These are phyloP conservation scores for Euura lappo DNA, from an alignment of 1,140 invertebrate species.

Conservation along the genomic window DNA sequence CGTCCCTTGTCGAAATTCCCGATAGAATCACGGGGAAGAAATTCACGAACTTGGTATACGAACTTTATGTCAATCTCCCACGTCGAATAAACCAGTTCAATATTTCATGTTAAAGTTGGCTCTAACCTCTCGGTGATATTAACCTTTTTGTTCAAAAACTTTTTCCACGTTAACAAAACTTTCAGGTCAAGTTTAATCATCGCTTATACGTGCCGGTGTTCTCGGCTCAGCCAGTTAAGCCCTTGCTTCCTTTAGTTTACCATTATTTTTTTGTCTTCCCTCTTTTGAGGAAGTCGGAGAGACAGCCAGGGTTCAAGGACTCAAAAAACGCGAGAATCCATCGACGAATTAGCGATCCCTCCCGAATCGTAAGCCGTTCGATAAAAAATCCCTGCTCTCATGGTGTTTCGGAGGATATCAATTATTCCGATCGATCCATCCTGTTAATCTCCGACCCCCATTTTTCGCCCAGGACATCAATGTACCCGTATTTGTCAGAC, in stretches of 20 bases:
- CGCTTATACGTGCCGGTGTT: not conserved
- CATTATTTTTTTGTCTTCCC: not conserved
- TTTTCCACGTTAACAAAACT: not conserved
- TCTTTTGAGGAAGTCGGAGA: not conserved
- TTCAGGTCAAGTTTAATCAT: slow-evolving; percentile 5
- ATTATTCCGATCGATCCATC: no score
- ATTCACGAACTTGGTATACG: no score
- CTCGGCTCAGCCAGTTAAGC: no score
- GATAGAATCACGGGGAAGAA: no score
- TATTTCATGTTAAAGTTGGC: not conserved
- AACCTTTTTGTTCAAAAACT: not conserved
- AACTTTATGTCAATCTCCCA: no score
- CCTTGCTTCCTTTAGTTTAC: not conserved
- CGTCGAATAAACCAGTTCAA: not conserved
- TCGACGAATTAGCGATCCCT: not conserved
- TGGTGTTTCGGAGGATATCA: no score
- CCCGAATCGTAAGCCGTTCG: no score
- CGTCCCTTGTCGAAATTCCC: no score
- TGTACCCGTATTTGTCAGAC: not conserved
- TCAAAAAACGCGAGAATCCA: not conserved
- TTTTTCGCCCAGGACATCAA: no score
- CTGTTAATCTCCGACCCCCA: no score
- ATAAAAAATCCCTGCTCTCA: no score
- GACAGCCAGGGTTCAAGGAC: not conserved
- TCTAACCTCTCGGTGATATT: not conserved